These are phyloP conservation scores for Pedionomus torquatus DNA, from an alignment of 2,113 vertebrate species.

Conservation along the genomic window DNA sequence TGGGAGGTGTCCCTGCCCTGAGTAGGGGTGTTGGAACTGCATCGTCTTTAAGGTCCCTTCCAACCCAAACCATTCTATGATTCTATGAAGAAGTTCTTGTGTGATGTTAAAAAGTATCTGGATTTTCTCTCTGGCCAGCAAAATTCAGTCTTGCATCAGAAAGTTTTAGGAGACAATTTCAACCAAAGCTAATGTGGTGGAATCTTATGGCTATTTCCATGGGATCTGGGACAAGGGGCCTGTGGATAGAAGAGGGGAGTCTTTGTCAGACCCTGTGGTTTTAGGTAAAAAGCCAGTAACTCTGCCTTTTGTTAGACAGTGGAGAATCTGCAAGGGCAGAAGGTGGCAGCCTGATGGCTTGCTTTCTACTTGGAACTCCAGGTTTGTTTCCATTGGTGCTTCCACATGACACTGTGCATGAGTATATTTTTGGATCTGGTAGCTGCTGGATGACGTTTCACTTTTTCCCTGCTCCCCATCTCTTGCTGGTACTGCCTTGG, in stretches of 20 bases:
- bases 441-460: background rate
- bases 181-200: background rate
- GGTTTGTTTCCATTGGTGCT: background rate
- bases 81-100: background rate
- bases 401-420: background rate
- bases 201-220: background rate
- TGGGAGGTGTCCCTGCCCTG: no score
- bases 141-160: rapidly evolving
- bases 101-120: background rate
- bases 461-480: background rate
- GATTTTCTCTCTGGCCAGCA: background rate
- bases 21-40: no score
- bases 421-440: conserved; percentile 15
- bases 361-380: background rate
- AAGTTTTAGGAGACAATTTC: background rate
- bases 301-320: background rate
- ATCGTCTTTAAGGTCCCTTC: no score
- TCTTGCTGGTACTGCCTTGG: background rate
- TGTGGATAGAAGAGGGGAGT: background rate
- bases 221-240: background rate
- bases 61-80: no score
- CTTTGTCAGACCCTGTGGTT: background rate
- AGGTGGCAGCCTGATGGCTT: background rate
- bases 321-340: background rate
- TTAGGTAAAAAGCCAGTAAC: background rate